Conservation (phyloP, 2,113 vertebrate species). For the Python bivittatus region DNA sequence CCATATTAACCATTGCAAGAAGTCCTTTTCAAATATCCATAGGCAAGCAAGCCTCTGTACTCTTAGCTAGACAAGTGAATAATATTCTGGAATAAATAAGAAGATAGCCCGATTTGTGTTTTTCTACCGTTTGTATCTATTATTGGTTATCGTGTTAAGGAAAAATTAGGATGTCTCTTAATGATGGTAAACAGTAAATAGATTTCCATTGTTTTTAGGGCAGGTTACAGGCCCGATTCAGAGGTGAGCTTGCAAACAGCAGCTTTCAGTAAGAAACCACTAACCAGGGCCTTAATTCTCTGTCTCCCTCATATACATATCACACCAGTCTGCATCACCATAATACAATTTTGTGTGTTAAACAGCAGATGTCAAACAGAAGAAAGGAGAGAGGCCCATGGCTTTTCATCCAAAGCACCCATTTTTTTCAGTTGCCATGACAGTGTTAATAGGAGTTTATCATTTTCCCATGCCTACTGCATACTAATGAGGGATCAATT, state of each 20-base stretch:
- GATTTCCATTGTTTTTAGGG: constrained; percentile 38
- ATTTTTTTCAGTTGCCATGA: constrained; percentile 90
- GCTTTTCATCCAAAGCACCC: constrained; percentile 82
- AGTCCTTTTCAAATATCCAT: background rate
- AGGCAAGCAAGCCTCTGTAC: background rate
- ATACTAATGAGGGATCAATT: constrained; percentile 76
- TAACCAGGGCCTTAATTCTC: constrained; percentile 31
- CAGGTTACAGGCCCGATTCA: constrained; percentile 32
- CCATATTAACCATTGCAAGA: background rate
- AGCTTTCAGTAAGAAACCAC: constrained; percentile 40
- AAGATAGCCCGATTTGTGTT: background rate
- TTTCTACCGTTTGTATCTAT: background rate
- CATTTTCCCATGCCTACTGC: constrained; percentile 80
- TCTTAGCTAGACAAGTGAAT: background rate
- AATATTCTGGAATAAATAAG: background rate
- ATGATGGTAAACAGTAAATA: constrained; percentile 36
- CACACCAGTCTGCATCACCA: constrained; percentile 54
- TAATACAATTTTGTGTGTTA: constrained; percentile 86
- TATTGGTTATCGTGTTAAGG: background rate
- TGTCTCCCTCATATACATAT: background rate
- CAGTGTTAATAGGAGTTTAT: constrained; percentile 87
- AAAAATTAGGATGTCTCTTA: background rate
- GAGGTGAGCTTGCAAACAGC: constrained; percentile 50
- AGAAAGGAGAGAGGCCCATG: constrained; percentile 78
- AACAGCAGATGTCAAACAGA: constrained; percentile 92